These are phyloP conservation scores for Tapirus indicus DNA, from an alignment of 2,797 vertebrate genomes.

Conservation along the genomic window DNA sequence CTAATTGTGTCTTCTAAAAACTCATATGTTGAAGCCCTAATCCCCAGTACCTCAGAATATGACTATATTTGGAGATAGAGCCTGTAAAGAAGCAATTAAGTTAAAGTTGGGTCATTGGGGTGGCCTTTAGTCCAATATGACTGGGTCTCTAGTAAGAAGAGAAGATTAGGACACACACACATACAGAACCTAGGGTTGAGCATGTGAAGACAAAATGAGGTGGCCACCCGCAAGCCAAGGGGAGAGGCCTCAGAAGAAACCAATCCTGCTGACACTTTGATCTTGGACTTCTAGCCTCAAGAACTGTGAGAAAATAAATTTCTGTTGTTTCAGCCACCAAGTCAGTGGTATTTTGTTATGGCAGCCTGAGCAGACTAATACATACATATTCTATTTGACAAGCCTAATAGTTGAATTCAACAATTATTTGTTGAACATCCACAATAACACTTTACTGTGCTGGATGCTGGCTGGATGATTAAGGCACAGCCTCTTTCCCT, in stretches of 20 bases:
- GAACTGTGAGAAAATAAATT: background rate
- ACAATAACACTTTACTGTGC: background rate
- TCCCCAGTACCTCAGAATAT: background rate
- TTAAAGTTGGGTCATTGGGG: background rate
- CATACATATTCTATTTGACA: background rate
- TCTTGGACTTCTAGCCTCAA: background rate
- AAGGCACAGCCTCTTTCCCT: background rate
- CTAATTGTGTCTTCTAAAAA: background rate
- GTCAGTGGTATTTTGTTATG: background rate
- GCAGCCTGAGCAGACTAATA: background rate
- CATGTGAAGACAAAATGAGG: background rate
- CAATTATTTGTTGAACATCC: background rate
- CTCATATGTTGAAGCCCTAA: background rate
- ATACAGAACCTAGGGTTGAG: background rate
- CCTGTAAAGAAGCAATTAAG: background rate
- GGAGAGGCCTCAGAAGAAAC: background rate
- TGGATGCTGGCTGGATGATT: background rate
- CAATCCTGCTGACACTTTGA: background rate
- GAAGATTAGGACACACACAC: background rate
- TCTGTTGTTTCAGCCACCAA: background rate
- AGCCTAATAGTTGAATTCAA: background rate
- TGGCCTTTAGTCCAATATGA: background rate
- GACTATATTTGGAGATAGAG: background rate
- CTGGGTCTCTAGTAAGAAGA: background rate
- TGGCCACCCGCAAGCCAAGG: background rate